Percentiles rank a stretch among this genome's conserved stretches.
Conservation (phyloP, 2,113 vertebrate genomes). For the Trinectes maculatus region DNA sequence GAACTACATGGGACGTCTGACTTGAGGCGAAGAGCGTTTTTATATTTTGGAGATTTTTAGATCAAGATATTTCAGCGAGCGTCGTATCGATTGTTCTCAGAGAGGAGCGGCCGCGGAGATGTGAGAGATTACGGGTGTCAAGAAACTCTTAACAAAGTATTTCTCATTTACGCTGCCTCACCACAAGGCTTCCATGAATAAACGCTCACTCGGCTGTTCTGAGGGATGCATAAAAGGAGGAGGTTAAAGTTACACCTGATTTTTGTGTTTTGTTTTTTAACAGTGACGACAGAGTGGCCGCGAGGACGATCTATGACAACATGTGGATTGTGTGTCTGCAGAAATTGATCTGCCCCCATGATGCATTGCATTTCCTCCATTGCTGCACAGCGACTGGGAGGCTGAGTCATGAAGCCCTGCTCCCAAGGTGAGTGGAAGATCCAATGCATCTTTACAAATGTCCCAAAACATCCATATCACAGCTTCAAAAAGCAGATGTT, state of each 20-base stretch:
- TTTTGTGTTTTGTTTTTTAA: conserved; percentile 11
- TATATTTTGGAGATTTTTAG: conserved; percentile 39
- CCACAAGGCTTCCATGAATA: conserved; percentile 18
- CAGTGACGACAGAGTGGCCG: too few species aligned
- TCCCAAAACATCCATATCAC: too few species aligned
- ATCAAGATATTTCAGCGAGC: conserved; percentile 44
- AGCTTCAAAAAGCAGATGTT: too few species aligned
- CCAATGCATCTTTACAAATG: too few species aligned
- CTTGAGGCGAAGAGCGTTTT: conserved; percentile 44
- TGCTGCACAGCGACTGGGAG: too few species aligned
- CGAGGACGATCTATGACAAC: too few species aligned
- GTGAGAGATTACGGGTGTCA: conserved; percentile 32
- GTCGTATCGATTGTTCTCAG: conserved; percentile 32
- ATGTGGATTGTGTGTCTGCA: too few species aligned
- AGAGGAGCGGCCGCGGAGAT: conserved; percentile 23
- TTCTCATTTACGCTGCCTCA: conserved; percentile 3
- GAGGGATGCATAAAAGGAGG: not conserved
- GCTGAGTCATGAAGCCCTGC: too few species aligned
- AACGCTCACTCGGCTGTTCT: conserved; percentile 13
- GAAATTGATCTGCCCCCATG: too few species aligned
- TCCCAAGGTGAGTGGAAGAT: too few species aligned
- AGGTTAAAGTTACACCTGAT: not conserved
- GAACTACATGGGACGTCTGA: conserved; percentile 31
- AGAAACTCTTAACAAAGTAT: conserved; percentile 28
- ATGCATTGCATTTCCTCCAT: too few species aligned